Conservation (phyloP, 2,888 invertebrate species). For the Plutella xylostella region DNA sequence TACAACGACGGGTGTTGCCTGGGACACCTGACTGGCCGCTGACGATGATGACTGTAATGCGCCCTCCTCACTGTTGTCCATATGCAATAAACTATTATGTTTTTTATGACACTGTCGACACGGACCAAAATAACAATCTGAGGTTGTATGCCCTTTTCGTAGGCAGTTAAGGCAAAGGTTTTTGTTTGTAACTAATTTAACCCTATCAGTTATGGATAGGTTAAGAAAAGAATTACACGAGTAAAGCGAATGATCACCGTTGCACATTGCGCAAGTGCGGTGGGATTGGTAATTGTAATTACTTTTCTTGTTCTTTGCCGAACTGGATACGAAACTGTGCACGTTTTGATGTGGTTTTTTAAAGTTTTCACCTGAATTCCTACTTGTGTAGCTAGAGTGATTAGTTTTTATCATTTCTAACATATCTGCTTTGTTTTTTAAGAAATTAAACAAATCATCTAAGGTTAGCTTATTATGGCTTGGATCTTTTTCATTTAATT, state of each 20-base stretch:
- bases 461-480: not conserved
- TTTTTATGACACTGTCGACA: not conserved
- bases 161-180: not conserved
- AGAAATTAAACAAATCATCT: not conserved
- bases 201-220: not conserved
- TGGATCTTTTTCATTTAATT: not conserved
- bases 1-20: too few species aligned
- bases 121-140: not conserved
- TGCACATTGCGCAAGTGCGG: not conserved
- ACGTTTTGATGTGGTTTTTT: not conserved
- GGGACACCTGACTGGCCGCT: not conserved
- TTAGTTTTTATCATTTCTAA: not conserved
- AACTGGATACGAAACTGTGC: not conserved
- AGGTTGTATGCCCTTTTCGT: not conserved
- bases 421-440: not conserved
- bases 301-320: not conserved
- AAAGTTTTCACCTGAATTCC: not conserved
- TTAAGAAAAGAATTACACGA: not conserved
- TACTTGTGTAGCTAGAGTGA: not conserved
- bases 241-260: not conserved
- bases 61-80: not conserved
- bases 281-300: not conserved
- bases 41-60: not conserved
- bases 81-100: not conserved
- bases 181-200: not conserved